Percentiles rank a stretch among this genome's conserved stretches.
Evolutionary conservation across 2,888 invertebrate genomes (phyloP).

Genomic region (Ichneumon xanthorius): DNA sequence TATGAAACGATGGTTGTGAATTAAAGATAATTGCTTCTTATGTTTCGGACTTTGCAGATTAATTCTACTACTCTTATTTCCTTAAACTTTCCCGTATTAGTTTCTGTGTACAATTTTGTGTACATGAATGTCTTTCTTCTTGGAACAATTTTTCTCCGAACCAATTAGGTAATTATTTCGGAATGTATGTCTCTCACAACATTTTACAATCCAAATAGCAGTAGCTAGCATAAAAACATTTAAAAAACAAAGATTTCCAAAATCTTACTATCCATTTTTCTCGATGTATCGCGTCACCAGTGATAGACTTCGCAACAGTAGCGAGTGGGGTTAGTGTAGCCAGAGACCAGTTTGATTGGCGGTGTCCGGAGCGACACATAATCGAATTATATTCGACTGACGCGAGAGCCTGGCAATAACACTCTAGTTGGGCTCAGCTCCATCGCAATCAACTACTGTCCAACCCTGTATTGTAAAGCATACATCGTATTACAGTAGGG

Average conservation of each 20-base stretch:
- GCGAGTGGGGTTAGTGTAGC: constrained; percentile 10
- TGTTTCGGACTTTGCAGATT: not conserved
- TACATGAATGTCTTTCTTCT: not conserved
- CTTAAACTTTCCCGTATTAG: not conserved
- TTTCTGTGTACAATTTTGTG: not conserved
- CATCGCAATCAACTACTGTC: constrained; percentile 59
- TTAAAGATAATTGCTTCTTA: not conserved
- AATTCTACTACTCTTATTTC: not conserved
- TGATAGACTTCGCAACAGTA: constrained; percentile 12
- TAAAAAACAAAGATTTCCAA: not conserved
- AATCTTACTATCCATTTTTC: not conserved
- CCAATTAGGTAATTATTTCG: no score
- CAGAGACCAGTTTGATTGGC: constrained; percentile 74
- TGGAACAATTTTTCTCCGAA: no score
- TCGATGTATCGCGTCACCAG: not conserved
- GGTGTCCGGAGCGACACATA: constrained; percentile 71
- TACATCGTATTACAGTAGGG: not conserved
- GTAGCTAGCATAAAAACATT: not conserved
- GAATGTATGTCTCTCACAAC: no score
- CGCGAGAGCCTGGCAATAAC: constrained; percentile 75
- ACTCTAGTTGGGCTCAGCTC: constrained; percentile 60
- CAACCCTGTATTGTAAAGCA: constrained; percentile 3
- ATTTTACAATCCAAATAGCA: no score
- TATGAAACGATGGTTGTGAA: constrained; percentile 21
- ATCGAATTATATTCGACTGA: constrained; percentile 79